Base-by-base conservation (phyloP, 1,140 invertebrate species). In the Vanessa atalanta region DNA sequence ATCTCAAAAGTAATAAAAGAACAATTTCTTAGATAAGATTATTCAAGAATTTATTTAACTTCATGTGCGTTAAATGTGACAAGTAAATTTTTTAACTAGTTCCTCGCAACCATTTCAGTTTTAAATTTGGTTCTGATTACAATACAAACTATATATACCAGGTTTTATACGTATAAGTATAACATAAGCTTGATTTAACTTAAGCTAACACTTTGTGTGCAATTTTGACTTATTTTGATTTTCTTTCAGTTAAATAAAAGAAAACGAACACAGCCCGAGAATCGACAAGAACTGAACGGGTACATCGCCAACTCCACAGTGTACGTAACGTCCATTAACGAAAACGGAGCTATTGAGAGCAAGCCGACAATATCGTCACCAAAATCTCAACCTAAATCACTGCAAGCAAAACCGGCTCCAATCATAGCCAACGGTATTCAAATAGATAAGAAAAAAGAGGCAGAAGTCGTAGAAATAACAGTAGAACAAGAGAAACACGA, bases 241-340 rank as follows among this genome's bases (percentile, higher is more conserved):
- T 73, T 78, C 60, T 95, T 94, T 12, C 93, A 96, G 95, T 88
- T 96, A 83, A 96, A 95, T 88, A 94, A 95, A 87, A 93, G 94
- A 80, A 94, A 94, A 83, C 90, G 93, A 47, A 84, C 94, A 75
- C 93, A 93, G 76, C 83, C 89, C 47, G 89, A 91, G 68, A 91
- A 88, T 73, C 77, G 93, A 73, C 95, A 95, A 86, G 95, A 96
- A 75, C 90, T 96, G 73, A 96, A 96, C 93, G 95, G 95, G 20
- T 95, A 96, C 86, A 95, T 96, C 76, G 95, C 95, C 78, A 95
- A 94, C 86, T 95, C 95, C 47, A 95, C 96, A 26, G 96, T 97
- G 72, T 97, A 97, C 93, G 96, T 97, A 71, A 97, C 96, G 65
- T 96, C 96, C 68, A 95, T 95, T 74, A 95, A 94, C 81, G 94